These are phyloP conservation scores for Ceraclea dissimilis DNA, from an alignment of 2,888 invertebrate species.

Conservation along the genomic window DNA sequence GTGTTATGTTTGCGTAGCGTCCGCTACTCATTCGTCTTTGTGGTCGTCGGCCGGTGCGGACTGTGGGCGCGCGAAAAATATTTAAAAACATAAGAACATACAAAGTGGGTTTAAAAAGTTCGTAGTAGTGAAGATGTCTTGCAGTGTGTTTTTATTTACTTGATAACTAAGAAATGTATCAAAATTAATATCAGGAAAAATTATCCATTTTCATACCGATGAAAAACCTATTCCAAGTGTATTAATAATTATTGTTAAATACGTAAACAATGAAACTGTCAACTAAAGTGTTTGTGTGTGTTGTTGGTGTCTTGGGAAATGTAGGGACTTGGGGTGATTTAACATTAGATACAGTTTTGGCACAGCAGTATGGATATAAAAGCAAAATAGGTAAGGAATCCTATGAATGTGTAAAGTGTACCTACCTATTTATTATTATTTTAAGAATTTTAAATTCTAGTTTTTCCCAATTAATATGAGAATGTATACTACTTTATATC, in stretches of 20 bases:
- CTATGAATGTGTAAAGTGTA: not conserved
- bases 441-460: not conserved
- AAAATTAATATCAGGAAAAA: not conserved
- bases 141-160: not conserved
- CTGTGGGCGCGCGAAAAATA: too few relatives aligned
- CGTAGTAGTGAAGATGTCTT: too few relatives aligned
- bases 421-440: not conserved
- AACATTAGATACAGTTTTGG: conserved; percentile 21
- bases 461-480: not conserved
- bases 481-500: not conserved
- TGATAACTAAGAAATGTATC: not conserved
- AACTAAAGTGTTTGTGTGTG: conserved; percentile 21
- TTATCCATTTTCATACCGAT: not conserved
- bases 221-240: not conserved
- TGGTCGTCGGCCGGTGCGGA: too few relatives aligned
- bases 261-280: conserved; percentile 7
- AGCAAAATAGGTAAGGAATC: conserved; percentile 18
- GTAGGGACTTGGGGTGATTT: conserved; percentile 24
- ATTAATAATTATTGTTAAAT: not conserved
- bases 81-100: too few relatives aligned
- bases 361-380: conserved; percentile 21
- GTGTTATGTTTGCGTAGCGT: too few relatives aligned
- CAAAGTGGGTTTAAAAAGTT: too few relatives aligned
- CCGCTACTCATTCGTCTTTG: too few relatives aligned
- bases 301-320: conserved; percentile 22